phyloP scores from a whole-genome alignment of 2,113 vertebrate genomes.

The Corynorhinus townsendii region DNA sequence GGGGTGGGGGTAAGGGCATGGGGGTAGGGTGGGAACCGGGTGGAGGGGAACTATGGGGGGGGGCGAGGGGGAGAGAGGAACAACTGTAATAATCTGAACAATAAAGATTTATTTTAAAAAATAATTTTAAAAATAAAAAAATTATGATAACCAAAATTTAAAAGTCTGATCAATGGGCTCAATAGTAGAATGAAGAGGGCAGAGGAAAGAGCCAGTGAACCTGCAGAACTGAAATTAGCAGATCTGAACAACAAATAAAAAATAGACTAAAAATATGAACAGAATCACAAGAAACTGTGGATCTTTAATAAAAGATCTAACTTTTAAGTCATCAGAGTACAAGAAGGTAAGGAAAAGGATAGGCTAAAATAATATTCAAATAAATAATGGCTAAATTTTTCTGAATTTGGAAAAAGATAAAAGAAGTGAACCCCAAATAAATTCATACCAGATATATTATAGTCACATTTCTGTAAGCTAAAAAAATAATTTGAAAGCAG shows the following conservation, averaged over 20 bases:
- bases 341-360: not conserved
- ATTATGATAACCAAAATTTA: not conserved
- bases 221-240: not conserved
- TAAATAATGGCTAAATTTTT: not conserved
- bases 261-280: not conserved
- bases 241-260: not conserved
- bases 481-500: not conserved
- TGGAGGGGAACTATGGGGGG: too few relatives aligned
- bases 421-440: not conserved
- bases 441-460: not conserved
- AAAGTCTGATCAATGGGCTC: not conserved
- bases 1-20: too few relatives aligned
- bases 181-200: not conserved
- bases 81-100: too few relatives aligned
- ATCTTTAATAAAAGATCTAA: not conserved
- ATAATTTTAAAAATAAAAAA: not conserved
- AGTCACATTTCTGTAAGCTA: not conserved
- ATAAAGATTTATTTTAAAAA: too few relatives aligned
- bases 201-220: not conserved
- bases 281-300: not conserved
- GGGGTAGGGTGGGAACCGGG: too few relatives aligned
- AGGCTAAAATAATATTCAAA: not conserved
- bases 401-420: not conserved
- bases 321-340: not conserved
- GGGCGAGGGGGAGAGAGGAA: accelerated